Percentiles rank a stretch among this genome's conserved stretches.
These are phyloP conservation scores for Meda fulgida DNA, from an alignment of 2,797 vertebrate genomes.

Conservation along the genomic window DNA sequence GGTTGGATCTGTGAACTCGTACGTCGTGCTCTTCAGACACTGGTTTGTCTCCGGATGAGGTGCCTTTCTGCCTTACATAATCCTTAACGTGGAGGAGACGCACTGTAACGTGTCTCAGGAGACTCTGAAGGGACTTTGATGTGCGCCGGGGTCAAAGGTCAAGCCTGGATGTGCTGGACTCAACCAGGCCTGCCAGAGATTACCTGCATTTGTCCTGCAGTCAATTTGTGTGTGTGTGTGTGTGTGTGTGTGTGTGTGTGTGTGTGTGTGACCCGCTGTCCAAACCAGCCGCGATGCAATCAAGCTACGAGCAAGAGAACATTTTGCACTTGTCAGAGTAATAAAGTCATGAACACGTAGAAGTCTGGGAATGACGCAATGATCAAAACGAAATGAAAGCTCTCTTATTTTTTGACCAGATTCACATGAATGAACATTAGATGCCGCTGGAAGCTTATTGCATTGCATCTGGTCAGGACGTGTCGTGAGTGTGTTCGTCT, in stretches of 20 bases:
- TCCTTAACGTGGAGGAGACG: constrained; percentile 10
- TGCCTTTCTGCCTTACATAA: constrained; percentile 29
- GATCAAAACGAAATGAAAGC: no score
- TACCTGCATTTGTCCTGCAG: constrained; percentile 1
- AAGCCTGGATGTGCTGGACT: constrained; percentile 74
- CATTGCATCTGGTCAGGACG: constrained; percentile 5
- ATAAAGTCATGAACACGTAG: not conserved
- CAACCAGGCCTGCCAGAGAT: constrained; percentile 43
- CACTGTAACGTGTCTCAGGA: constrained; percentile 56
- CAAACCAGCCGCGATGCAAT: not conserved
- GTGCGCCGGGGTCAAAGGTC: constrained; percentile 27
- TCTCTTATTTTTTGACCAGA: not conserved
- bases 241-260: not conserved
- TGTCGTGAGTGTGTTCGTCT: constrained; percentile 1
- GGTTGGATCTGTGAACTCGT: constrained; percentile 32
- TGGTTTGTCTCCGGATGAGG: constrained; percentile 56
- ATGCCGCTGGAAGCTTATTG: no score
- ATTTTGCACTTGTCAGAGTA: constrained; percentile 8
- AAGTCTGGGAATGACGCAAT: not conserved
- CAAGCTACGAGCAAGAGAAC: not conserved
- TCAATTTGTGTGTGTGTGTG: constrained; percentile 1
- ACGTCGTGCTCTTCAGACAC: constrained; percentile 62
- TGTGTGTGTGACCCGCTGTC: constrained; percentile 13
- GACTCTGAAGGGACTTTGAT: constrained; percentile 38
- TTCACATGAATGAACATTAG: not conserved